Evolutionary conservation across 2,888 invertebrate species (phyloP).

Genomic region (Terebella lapidaria): DNA sequence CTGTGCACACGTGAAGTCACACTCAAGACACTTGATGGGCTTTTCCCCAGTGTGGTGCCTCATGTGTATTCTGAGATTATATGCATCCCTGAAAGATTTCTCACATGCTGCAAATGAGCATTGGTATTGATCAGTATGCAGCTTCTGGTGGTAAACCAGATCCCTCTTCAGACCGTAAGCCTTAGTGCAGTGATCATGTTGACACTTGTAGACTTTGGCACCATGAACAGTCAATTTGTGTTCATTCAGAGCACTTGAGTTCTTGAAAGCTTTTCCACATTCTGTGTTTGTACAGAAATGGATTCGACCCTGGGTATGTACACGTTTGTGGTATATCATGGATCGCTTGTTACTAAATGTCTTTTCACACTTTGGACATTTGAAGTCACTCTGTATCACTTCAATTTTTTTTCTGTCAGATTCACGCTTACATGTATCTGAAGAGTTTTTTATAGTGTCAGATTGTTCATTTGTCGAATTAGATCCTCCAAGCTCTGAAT

Average conservation of each 20-base stretch:
- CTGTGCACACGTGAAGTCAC: background rate
- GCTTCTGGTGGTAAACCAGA: background rate
- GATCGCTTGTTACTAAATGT: background rate
- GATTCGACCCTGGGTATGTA: background rate
- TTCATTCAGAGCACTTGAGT: background rate
- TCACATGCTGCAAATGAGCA: background rate
- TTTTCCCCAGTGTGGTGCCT: background rate
- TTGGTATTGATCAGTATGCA: background rate
- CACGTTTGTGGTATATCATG: background rate
- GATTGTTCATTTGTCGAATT: no score
- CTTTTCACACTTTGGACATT: background rate
- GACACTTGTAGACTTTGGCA: background rate
- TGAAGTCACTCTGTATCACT: no score
- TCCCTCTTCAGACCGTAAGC: background rate
- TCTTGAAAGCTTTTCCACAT: background rate
- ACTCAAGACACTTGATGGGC: background rate
- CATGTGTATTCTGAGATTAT: background rate
- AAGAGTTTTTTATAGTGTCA: no score
- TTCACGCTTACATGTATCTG: no score
- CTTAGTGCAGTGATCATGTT: background rate
- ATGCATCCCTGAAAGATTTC: background rate
- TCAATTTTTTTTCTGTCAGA: no score
- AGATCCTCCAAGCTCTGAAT: no score
- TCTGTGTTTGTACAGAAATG: background rate
- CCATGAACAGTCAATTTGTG: background rate